Base-by-base conservation (phyloP, 1,140 invertebrate genomes). In the Drosophila truncata region DNA sequence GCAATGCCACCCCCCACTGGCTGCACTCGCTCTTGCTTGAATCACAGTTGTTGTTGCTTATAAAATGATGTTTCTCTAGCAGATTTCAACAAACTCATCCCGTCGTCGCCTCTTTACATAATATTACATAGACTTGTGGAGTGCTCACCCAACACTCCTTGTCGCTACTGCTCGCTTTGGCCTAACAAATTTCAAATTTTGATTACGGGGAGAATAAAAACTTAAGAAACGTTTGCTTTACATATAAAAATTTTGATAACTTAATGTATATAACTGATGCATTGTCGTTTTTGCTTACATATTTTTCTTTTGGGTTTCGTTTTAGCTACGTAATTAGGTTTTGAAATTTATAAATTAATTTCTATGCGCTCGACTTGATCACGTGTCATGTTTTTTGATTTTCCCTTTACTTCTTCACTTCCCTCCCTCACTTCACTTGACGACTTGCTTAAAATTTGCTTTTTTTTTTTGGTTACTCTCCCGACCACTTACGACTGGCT, bases 41-140 rank as follows among this genome's bases (percentile, higher is more conserved):
- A 92, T 92, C 91, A 92, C 91, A 92, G 91, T 92, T 92, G 74
- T 85, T 88, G 84, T 90, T 90, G 86, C 85, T 85, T 85, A 86
- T 90, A 85, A 85, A 90, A 90, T 90, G 86, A 91, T 90, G 78
- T 90, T 90, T 62, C 39, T 62, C 63, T 78, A 65, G 73, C 77
- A 69, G 66, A 58, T 81, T 54, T 70, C 69, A 82, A 88, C 78
- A 80, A 88, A 84, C 78, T 65, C 64, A 70, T 66, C 59, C 41
- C 37, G n/a, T 41, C 29, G 47, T 50, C 47, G 47, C 29, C 46
- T 23, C 63, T 31, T 74, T 69, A 50, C 39, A 73, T 63, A 77
- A 55, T 37, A 37, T 81, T 81, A 71, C 61, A 80, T 80, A 59
- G 44, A 60, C 79, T 76, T 76, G 75, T 80, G 76, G 87, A 85